phyloP scores from a whole-genome alignment of 2,113 vertebrate species.

The Nothocercus julius region DNA sequence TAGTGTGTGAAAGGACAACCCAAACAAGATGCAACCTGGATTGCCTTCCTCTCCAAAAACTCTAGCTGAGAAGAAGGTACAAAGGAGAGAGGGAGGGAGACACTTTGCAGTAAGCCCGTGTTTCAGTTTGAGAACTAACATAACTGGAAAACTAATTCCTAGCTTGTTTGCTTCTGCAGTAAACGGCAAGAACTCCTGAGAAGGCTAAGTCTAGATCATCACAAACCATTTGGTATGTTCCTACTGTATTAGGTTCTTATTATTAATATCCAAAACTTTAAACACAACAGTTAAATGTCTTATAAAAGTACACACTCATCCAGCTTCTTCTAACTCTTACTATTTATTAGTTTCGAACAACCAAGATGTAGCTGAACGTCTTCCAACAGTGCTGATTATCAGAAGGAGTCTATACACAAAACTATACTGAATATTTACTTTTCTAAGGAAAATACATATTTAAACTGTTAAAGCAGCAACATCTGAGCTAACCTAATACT shows the following conservation, averaged over 20 bases:
- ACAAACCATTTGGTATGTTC: neutral
- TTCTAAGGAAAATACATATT: fast-evolving
- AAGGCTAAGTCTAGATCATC: neutral
- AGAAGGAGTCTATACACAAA: neutral
- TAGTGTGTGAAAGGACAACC: neutral
- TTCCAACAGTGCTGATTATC: neutral
- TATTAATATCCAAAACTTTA: neutral
- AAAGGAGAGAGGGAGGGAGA: neutral
- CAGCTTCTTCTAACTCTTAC: neutral
- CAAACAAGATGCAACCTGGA: neutral
- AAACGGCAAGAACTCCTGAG: neutral
- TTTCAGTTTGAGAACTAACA: neutral
- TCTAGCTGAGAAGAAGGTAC: neutral
- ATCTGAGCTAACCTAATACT: neutral
- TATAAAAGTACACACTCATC: neutral
- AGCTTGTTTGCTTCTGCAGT: neutral
- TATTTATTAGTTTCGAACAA: neutral
- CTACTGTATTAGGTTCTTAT: fast-evolving
- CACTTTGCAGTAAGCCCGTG: neutral
- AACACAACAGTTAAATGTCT: neutral
- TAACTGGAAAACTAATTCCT: neutral
- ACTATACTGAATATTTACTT: neutral
- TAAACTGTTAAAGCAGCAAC: neutral
- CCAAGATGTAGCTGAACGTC: neutral
- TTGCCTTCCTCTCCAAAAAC: neutral